A percentile compares a stretch with the other conserved stretches of the same genome.
Conservation (phyloP, 2,113 vertebrate species). For the Spilogale gracilis region DNA sequence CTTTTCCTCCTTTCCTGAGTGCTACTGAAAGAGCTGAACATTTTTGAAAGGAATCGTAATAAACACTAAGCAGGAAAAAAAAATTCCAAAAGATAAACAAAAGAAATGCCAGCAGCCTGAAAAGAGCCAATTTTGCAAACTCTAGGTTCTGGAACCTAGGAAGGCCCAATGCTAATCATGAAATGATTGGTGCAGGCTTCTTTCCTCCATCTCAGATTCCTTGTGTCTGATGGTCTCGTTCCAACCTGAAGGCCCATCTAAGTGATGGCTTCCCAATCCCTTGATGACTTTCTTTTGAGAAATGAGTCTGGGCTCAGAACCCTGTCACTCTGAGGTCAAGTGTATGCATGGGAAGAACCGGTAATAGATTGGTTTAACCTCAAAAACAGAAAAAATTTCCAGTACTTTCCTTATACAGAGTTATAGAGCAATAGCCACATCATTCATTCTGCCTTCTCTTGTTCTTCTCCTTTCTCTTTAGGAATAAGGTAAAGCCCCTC, state of each 20-base stretch:
- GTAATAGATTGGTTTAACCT: background rate
- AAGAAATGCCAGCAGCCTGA: background rate
- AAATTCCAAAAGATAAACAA: background rate
- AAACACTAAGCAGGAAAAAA: background rate
- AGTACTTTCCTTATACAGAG: background rate
- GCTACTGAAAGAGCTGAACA: background rate
- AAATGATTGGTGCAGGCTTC: background rate
- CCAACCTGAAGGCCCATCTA: background rate
- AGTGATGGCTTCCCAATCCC: background rate
- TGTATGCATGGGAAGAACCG: background rate
- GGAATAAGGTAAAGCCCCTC: background rate
- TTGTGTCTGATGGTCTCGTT: background rate
- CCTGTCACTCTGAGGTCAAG: background rate
- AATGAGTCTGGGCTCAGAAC: background rate
- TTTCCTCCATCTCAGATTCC: background rate
- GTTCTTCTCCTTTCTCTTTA: background rate
- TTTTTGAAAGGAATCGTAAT: slow-evolving; percentile 4
- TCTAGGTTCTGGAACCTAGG: background rate
- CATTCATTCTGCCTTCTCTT: background rate
- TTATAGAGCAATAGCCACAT: background rate
- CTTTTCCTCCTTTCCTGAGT: background rate
- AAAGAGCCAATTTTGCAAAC: background rate
- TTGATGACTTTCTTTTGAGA: background rate
- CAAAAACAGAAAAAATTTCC: background rate
- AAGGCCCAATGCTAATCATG: background rate